Percentiles rank a stretch among this genome's conserved stretches.
Conservation (phyloP, 2,113 vertebrate genomes). For the Podocnemis expansa region DNA sequence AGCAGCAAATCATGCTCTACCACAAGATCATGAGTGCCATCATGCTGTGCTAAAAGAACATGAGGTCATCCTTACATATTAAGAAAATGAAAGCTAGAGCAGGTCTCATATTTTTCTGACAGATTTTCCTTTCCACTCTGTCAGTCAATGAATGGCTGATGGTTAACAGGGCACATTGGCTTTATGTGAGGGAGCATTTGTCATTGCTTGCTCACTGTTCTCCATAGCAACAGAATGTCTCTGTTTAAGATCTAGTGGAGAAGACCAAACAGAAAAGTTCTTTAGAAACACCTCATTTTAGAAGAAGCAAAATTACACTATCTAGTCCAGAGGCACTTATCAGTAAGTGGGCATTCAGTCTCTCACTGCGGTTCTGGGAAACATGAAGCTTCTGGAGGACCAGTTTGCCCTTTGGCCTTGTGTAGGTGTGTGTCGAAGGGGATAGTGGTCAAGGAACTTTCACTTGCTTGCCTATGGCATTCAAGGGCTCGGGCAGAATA, state of each 20-base stretch:
- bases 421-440: background rate
- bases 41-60: background rate
- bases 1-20: background rate
- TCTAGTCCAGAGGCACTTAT: background rate
- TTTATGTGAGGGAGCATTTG: constrained; percentile 38
- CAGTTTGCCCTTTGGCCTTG: background rate
- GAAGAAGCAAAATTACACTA: constrained; percentile 32
- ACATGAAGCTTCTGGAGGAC: background rate
- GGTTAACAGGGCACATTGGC: constrained; percentile 44
- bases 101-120: background rate
- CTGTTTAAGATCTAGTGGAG: constrained; percentile 59
- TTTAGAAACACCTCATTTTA: constrained; percentile 6
- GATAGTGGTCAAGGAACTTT: background rate
- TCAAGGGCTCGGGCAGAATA: background rate
- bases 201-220: constrained; percentile 48
- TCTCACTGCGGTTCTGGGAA: background rate
- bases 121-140: constrained; percentile 35
- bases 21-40: background rate
- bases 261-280: constrained; percentile 59
- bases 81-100: constrained; percentile 26
- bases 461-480: background rate
- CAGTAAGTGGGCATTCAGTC: background rate
- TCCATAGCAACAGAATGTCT: constrained; percentile 59
- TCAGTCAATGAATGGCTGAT: constrained; percentile 37
- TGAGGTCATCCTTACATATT: background rate